Evolutionary conservation across 2,888 invertebrate genomes (phyloP), one percentile per base, ranked within the genome.

Genomic region (Cacoxenus indagator): DNA sequence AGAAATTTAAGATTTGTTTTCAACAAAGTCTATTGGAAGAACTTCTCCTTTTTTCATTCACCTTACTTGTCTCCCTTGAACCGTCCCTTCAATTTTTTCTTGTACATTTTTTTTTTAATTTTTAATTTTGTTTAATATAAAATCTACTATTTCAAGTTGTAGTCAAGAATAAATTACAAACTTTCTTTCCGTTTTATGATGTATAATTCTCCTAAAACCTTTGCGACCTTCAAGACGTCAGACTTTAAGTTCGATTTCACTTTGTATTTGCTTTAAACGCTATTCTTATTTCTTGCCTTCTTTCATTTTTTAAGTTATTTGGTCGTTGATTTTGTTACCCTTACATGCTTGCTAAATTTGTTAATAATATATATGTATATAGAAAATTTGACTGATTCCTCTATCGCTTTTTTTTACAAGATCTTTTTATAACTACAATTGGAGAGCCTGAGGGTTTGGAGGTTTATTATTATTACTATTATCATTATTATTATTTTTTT

Each of bases 201-300:
- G 57, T 57, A 57, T 57, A 57, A 57, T 57, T 57, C 11, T 24
- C 57, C 29, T 57, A 57, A 57, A 57, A 57, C 57, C 57, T 26
- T 57, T 54, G 24, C 57, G n/a, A 57, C 57, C 57, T 57, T 57
- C 57, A 57, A 57, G 57, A 57, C 27, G 73, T 80, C 80, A 80
- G 83, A 81, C 83, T 83, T 80, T 83, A 80, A 76, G 80, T 83
- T 83, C 82, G 73, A 74, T 80, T 81, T 78, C 68, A 81, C 76
- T 81, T 81, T 79, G 81, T 76, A 76, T 77, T 81, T 51, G 8
- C 11, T 37, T 64, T 43, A 26, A 29, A 8, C n/a, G 45, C 45
- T 66, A 27, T 55, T 43, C 29, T 64, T 68, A n/a, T 59, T 24
- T 48, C 19, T 26, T 37, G 67, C 8, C 11, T 57, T 59, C 59